phyloP scores from a whole-genome alignment of 2,888 invertebrate species.

The Halocaridina rubra region DNA sequence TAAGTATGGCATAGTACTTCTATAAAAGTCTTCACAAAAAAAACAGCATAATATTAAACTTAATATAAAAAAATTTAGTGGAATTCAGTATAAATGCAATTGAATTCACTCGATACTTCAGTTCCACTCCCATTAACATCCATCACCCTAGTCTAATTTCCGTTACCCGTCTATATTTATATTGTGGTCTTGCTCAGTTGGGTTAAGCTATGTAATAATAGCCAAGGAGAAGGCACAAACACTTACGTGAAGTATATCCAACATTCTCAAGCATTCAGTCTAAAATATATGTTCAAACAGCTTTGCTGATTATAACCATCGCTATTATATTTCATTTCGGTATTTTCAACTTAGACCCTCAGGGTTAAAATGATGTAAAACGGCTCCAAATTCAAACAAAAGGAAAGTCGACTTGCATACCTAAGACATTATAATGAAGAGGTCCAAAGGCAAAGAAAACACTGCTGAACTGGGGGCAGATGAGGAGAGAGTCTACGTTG shows the following conservation, averaged over 20 bases:
- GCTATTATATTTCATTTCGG: neutral
- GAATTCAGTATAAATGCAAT: constrained; percentile 47
- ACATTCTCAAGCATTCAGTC: neutral
- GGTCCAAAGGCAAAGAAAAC: no score
- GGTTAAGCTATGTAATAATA: constrained; percentile 9
- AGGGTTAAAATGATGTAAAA: neutral
- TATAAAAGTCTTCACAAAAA: no score
- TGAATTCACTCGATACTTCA: neutral
- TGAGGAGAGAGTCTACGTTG: no score
- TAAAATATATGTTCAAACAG: neutral
- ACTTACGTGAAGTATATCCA: neutral
- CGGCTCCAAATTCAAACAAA: no score
- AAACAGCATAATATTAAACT: no score
- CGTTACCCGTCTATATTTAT: constrained; percentile 26
- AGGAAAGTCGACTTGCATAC: no score
- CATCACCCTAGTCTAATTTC: neutral
- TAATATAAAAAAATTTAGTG: no score
- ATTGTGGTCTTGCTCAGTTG: constrained; percentile 38
- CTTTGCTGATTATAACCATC: neutral
- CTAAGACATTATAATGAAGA: no score
- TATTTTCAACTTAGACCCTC: neutral
- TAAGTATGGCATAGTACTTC: no score
- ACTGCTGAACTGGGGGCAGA: no score
- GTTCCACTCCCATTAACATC: neutral
- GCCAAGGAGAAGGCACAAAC: constrained; percentile 36